A percentile compares a stretch with the other conserved stretches of the same genome.
phyloP scores from a whole-genome alignment of 2,888 invertebrate genomes.

The Tortrix viridana region DNA sequence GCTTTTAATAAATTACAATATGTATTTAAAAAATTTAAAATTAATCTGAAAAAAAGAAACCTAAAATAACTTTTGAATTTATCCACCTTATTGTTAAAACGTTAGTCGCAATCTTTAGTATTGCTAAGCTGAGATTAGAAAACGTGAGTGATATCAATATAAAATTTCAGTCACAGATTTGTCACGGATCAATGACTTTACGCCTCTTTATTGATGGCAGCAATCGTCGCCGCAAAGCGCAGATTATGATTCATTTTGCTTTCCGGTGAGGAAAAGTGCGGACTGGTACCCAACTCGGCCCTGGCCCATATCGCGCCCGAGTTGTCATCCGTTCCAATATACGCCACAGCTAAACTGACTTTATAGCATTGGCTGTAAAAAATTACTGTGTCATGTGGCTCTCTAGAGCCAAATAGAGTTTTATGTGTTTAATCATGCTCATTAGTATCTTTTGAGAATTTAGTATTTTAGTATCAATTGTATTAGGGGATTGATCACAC shows the following conservation, averaged over 20 bases:
- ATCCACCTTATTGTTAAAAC: too few species aligned
- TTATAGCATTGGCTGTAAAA: slow-evolving; percentile 13
- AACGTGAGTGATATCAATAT: background rate
- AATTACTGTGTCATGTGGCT: background rate
- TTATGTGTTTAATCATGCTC: background rate
- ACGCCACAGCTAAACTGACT: slow-evolving; percentile 52
- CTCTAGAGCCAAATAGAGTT: background rate
- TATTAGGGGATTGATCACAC: too few species aligned
- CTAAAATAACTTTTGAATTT: too few species aligned
- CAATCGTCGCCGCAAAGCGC: slow-evolving; percentile 5
- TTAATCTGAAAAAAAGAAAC: too few species aligned
- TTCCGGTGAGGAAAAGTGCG: slow-evolving; percentile 42
- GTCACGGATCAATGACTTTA: background rate
- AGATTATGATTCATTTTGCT: slow-evolving; percentile 14
- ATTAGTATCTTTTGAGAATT: background rate
- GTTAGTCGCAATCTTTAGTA: too few species aligned
- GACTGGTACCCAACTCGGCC: slow-evolving; percentile 62
- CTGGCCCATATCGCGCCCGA: slow-evolving; percentile 67
- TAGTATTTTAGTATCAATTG: too few species aligned
- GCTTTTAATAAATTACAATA: too few species aligned
- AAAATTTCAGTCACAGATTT: background rate
- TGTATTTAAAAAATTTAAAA: too few species aligned
- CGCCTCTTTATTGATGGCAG: background rate
- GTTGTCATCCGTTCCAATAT: slow-evolving; percentile 62
- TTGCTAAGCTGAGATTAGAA: too few species aligned